Percentiles rank a stretch among this genome's conserved stretches.
Evolutionary conservation across 2,888 invertebrate genomes (phyloP).

Genomic region (Conchocele bisecta): DNA sequence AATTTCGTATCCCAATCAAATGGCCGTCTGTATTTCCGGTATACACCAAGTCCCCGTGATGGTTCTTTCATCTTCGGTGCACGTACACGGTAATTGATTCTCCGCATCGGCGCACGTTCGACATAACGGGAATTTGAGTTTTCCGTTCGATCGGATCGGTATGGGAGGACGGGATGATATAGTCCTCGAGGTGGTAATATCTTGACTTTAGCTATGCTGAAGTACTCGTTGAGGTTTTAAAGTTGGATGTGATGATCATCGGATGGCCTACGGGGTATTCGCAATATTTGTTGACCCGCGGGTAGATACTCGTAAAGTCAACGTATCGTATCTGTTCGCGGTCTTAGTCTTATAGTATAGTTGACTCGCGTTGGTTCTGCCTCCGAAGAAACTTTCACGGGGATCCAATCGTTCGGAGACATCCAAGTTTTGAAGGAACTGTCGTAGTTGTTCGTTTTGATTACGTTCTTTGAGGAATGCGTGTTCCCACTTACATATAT

Average conservation of each 20-base stretch:
- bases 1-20: conserved; percentile 75
- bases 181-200: conserved; percentile 67
- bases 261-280: conserved; percentile 66
- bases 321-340: no score
- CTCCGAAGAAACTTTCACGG: no score
- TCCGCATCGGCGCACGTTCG: conserved; percentile 60
- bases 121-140: conserved; percentile 80
- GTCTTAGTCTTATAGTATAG: no score
- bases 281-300: conserved; percentile 64
- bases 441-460: not conserved
- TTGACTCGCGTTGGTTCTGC: no score
- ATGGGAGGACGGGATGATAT: conserved; percentile 76
- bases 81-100: conserved; percentile 68
- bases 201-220: conserved; percentile 65
- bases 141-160: conserved; percentile 63
- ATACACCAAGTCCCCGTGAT: conserved; percentile 78
- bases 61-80: conserved; percentile 66
- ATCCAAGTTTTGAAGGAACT: not conserved
- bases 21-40: conserved; percentile 77
- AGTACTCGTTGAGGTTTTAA: conserved; percentile 53
- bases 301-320: conserved; percentile 66
- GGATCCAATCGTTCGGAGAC: conserved; percentile 49
- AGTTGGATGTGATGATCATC: conserved; percentile 56
- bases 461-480: conserved; percentile 12
- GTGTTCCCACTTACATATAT: conserved; percentile 48